These are phyloP conservation scores for Amphipyra tragopoginis DNA, from an alignment of 2,888 invertebrate species.

Conservation along the genomic window DNA sequence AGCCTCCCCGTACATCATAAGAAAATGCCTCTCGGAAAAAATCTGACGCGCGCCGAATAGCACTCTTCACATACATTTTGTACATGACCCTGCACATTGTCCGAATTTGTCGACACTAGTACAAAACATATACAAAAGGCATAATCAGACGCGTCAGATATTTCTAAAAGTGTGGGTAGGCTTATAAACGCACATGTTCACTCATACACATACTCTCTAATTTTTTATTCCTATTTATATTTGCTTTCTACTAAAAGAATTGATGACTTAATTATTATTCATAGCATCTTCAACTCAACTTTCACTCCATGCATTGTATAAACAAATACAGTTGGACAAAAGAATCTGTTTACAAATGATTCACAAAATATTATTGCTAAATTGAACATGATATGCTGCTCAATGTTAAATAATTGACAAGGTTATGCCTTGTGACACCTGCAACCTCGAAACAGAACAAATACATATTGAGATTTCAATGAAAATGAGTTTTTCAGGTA, in stretches of 20 bases:
- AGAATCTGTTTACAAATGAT: slow-evolving; percentile 13
- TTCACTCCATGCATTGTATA: slow-evolving; percentile 37
- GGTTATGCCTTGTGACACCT: slow-evolving; percentile 42
- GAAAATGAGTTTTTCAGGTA: slow-evolving; percentile 25
- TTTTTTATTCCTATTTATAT: slow-evolving; percentile 18
- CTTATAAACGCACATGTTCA: slow-evolving; percentile 12
- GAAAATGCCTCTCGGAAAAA: too few relatives aligned
- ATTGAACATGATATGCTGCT: slow-evolving; percentile 23
- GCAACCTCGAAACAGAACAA: slow-evolving; percentile 34
- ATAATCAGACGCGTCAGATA: too few relatives aligned
- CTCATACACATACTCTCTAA: slow-evolving; percentile 35
- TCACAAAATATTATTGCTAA: slow-evolving; percentile 25
- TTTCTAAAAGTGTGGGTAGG: too few relatives aligned
- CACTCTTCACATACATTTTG: too few relatives aligned
- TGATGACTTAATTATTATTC: slow-evolving; percentile 33
- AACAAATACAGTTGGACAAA: slow-evolving; percentile 19
- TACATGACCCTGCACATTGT: too few relatives aligned
- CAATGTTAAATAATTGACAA: slow-evolving; percentile 43
- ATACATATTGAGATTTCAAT: slow-evolving; percentile 27
- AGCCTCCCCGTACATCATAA: too few relatives aligned
- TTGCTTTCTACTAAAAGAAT: slow-evolving; percentile 37
- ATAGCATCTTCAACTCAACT: slow-evolving; percentile 31
- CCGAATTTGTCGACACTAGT: too few relatives aligned
- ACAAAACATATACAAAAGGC: too few relatives aligned
- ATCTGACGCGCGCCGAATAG: too few relatives aligned